phyloP scores from a whole-genome alignment of 1,140 invertebrate genomes.

The Monochamus saltuarius region DNA sequence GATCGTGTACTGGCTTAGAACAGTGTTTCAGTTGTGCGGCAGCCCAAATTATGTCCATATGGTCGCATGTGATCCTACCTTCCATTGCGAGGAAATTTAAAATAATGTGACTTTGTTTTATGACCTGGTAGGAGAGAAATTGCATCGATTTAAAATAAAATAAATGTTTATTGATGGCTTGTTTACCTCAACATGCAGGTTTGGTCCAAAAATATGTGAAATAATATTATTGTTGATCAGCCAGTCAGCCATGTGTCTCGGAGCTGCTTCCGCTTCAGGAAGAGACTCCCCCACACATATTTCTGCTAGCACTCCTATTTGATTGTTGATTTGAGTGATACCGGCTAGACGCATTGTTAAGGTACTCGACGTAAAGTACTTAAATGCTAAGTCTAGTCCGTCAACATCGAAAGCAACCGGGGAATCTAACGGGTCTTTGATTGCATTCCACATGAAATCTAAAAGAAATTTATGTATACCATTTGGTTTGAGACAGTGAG shows the following conservation, averaged over 20 bases:
- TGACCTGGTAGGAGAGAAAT: constrained; percentile 62
- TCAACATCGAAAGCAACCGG: constrained; percentile 85
- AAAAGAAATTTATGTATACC: constrained; percentile 25
- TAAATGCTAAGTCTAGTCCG: constrained; percentile 87
- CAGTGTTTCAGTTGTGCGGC: constrained; percentile 93
- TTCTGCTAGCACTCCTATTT: constrained; percentile 89
- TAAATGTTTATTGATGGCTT: neutral
- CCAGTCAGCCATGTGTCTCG: constrained; percentile 84
- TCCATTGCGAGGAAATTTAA: constrained; percentile 91
- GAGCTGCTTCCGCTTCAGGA: constrained; percentile 78
- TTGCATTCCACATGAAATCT: constrained; percentile 93
- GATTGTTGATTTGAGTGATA: constrained; percentile 92
- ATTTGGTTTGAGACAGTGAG: neutral
- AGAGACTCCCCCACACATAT: constrained; percentile 83
- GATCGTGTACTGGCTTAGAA: constrained; percentile 88
- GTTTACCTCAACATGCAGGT: constrained; percentile 87
- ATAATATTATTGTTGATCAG: constrained; percentile 89
- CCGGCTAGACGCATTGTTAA: constrained; percentile 87
- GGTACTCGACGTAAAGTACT: constrained; percentile 92
- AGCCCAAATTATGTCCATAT: constrained; percentile 92
- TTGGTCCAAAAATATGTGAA: constrained; percentile 92
- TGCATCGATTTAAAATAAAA: neutral
- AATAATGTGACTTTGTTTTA: constrained; percentile 92
- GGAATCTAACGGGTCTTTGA: constrained; percentile 87
- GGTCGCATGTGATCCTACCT: constrained; percentile 84